These are phyloP conservation scores for Beris chalybata DNA, from an alignment of 2,888 invertebrate species.

Conservation along the genomic window DNA sequence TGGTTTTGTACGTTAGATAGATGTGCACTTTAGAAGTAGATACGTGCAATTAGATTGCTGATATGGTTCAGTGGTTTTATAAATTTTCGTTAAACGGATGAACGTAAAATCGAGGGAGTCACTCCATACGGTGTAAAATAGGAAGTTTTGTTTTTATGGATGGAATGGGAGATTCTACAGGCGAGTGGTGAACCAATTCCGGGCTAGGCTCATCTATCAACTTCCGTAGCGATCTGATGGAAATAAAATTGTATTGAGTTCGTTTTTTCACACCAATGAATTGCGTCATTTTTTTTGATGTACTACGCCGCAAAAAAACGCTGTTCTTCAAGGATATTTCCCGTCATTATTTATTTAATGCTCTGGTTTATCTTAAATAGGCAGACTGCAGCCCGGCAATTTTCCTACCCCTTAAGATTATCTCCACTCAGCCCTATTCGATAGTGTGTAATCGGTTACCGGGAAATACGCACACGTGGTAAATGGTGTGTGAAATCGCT, in stretches of 20 bases:
- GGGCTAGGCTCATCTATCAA: background rate
- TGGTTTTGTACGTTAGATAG: constrained; percentile 34
- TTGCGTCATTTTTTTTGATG: background rate
- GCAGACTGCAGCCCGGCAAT: constrained; percentile 41
- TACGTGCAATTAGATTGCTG: constrained; percentile 34
- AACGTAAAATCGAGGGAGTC: no score
- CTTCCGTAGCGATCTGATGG: constrained; percentile 18
- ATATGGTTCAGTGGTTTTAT: constrained; percentile 15
- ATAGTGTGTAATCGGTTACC: constrained; percentile 35
- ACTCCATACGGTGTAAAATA: no score
- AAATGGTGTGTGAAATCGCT: constrained; percentile 58
- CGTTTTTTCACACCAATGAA: constrained; percentile 22
- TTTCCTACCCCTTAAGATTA: constrained; percentile 16
- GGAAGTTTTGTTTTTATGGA: background rate
- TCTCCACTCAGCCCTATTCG: constrained; percentile 21
- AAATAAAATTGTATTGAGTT: constrained; percentile 33
- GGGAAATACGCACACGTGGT: constrained; percentile 43
- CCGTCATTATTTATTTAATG: constrained; percentile 42
- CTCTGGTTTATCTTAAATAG: constrained; percentile 42
- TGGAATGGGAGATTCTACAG: constrained; percentile 1
- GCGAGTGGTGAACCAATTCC: constrained; percentile 1
- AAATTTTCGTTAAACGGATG: no score
- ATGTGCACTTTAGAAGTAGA: constrained; percentile 31
- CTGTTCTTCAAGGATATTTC: constrained; percentile 3
- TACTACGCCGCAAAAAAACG: no score